Percentiles rank a stretch among this genome's conserved stretches.
phyloP scores from a whole-genome alignment of 2,888 invertebrate species.

The Drosophila austrosaltans region DNA sequence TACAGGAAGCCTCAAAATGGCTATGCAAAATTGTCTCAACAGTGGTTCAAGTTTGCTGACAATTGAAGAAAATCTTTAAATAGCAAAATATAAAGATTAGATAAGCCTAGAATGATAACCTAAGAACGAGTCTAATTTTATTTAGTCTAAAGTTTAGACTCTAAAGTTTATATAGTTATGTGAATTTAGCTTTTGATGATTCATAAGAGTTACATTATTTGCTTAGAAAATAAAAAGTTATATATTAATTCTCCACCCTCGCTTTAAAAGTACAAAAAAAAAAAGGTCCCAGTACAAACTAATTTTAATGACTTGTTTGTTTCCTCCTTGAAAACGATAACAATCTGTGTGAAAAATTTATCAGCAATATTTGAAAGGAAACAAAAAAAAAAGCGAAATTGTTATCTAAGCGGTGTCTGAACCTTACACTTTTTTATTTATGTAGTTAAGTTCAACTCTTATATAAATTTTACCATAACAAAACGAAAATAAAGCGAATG shows the following conservation, averaged over 20 bases:
- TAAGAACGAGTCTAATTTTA: background rate
- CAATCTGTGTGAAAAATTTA: background rate
- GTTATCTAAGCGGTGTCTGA: conserved; percentile 33
- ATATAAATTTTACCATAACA: conserved; percentile 31
- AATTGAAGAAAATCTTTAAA: background rate
- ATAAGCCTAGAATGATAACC: background rate
- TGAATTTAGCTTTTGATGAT: background rate
- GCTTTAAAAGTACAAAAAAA: too few relatives aligned
- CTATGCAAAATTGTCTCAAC: conserved; percentile 4
- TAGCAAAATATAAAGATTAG: background rate
- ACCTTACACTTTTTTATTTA: conserved; percentile 31
- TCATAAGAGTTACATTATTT: too few relatives aligned
- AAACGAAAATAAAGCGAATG: conserved; percentile 17
- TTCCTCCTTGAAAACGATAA: conserved; percentile 1
- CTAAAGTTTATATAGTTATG: background rate
- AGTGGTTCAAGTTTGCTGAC: background rate
- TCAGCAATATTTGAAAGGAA: too few relatives aligned
- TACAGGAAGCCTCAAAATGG: conserved; percentile 6
- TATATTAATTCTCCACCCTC: too few relatives aligned
- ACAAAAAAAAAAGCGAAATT: background rate
- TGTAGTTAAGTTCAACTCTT: conserved; percentile 21
- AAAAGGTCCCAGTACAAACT: too few relatives aligned
- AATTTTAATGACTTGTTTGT: conserved; percentile 2
- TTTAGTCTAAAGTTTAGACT: background rate
- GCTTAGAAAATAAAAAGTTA: background rate